These are phyloP conservation scores for Alexandromys fortis DNA, from an alignment of 2,113 vertebrate species.

Conservation along the genomic window DNA sequence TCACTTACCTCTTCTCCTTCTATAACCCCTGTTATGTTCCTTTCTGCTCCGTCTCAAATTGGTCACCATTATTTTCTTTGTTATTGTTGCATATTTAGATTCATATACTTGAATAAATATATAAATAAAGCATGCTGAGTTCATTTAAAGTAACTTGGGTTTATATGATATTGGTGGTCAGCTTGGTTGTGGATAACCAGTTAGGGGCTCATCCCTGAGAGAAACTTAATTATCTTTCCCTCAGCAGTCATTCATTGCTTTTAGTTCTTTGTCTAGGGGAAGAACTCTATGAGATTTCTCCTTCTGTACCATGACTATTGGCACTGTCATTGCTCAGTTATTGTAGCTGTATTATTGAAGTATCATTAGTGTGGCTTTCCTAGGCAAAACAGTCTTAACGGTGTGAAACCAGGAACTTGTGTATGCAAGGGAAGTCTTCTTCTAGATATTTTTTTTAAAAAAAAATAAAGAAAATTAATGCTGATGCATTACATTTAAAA, in stretches of 20 bases:
- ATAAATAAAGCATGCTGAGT: neutral
- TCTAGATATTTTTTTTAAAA: neutral
- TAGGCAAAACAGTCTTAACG: neutral
- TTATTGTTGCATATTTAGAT: neutral
- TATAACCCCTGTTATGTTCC: neutral
- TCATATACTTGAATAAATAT: neutral
- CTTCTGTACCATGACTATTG: no score
- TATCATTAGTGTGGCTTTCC: neutral
- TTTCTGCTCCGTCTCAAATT: neutral
- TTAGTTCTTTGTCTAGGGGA: neutral
- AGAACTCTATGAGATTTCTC: neutral
- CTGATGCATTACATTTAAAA: conserved; percentile 8
- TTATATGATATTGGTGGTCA: neutral
- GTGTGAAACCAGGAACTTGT: neutral
- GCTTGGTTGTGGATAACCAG: neutral
- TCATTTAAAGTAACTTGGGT: neutral
- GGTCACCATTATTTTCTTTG: neutral
- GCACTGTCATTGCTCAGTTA: neutral
- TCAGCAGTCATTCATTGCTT: neutral
- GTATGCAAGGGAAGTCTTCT: neutral
- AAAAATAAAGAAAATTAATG: neutral
- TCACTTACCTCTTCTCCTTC: neutral
- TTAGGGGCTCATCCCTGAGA: neutral
- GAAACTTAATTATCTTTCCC: neutral
- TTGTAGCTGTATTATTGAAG: neutral